Percentiles rank a stretch among this genome's conserved stretches.
Evolutionary conservation across 2,888 invertebrate species (phyloP).

Genomic region (Apeira syringaria): DNA sequence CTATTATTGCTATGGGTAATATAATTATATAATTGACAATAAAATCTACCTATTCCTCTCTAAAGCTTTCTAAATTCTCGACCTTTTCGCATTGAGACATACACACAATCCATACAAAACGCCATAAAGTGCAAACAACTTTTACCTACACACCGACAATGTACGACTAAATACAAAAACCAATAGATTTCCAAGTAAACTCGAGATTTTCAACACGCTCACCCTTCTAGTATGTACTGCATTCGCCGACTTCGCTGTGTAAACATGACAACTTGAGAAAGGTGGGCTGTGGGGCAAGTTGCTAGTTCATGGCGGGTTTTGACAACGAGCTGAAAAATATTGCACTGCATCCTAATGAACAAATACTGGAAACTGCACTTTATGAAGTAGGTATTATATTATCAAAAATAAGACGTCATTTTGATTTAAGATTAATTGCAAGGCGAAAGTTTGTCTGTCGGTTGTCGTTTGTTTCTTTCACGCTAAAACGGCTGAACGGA

Average conservation of each 20-base stretch:
- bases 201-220: constrained; percentile 38
- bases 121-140: constrained; percentile 35
- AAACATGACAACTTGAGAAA: constrained; percentile 37
- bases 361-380: too few species aligned
- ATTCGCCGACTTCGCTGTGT: constrained; percentile 47
- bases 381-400: too few species aligned
- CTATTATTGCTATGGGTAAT: too few species aligned
- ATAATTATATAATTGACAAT: too few species aligned
- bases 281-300: constrained; percentile 9
- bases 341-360: too few species aligned
- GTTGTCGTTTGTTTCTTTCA: too few species aligned
- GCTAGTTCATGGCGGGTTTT: constrained; percentile 2
- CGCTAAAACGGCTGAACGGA: too few species aligned
- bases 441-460: too few species aligned
- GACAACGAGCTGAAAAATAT: too few species aligned
- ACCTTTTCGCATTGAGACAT: constrained; percentile 26
- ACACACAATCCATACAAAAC: constrained; percentile 22
- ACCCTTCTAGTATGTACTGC: constrained; percentile 36
- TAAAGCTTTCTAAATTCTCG: constrained; percentile 22
- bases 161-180: constrained; percentile 39
- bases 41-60: too few species aligned
- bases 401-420: too few species aligned
- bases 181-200: constrained; percentile 56
- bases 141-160: constrained; percentile 31
- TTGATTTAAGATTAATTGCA: too few species aligned